Evolutionary conservation across 2,888 invertebrate genomes (phyloP), one percentile per base, ranked within the genome.

Genomic region (Trissolcus japonicus): DNA sequence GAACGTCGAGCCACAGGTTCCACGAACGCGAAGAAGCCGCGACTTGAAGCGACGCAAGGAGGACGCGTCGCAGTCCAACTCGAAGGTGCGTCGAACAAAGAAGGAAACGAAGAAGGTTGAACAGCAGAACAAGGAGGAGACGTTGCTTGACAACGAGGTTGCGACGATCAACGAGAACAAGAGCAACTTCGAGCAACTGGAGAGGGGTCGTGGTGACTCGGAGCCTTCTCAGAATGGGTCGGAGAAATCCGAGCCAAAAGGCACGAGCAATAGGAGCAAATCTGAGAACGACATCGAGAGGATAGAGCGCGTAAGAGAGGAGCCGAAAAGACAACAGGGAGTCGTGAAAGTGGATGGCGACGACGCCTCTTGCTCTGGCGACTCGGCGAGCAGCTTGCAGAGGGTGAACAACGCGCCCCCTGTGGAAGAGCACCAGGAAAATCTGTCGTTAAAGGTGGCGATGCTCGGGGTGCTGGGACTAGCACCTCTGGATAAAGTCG

Each of bases 391-490:
- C 25, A 86, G 86, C 51, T 80, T 84, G 3, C 56, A 61, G 9
- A 56, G 66, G 14, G 78, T 84, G n/a, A 78, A 82, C 11, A 81
- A 83, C 14, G 46, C 1, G 4, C 6, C 46, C 11, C 16, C 46
- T n/a, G 1, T 4, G 9, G 57, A 78, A 11, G 89, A 93, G 80
- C 92, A 93, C 0, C 93, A 93, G 0, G 93, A 94, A 79, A 92
- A 92, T 73, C 91, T 93, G 69, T 92, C 92, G 54, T 91, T 92
- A 50, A 95, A 96, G 84, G 95, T 95, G 82, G 93, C 92, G 57
- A 93, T 95, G 53, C 87, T 96, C 1, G 91, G 94, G 83, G 93
- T 94, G 6, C 89, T 96, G 40, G 96, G 96, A 0, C 86, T 96
- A 54, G 91, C 95, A 40, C 95, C 95, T 0, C 91, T 94, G 82